Conservation (phyloP, 2,113 vertebrate species). For the Scomber colias region DNA sequence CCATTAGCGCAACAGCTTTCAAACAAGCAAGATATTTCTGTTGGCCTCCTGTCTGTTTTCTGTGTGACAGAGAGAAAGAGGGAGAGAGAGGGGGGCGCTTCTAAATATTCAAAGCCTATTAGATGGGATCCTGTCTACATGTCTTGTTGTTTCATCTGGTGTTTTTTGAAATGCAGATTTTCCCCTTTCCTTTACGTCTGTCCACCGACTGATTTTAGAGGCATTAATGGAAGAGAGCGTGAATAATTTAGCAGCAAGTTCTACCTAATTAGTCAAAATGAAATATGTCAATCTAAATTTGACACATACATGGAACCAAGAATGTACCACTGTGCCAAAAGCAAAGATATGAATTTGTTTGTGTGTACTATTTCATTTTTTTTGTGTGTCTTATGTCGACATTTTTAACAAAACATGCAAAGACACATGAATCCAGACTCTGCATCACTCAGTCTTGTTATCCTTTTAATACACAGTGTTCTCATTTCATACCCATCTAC, state of each 20-base stretch:
- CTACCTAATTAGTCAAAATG: constrained; percentile 73
- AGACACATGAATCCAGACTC: background rate
- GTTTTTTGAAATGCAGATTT: constrained; percentile 81
- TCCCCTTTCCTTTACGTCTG: constrained; percentile 69
- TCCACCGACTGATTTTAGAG: constrained; percentile 76
- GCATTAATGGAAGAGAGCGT: constrained; percentile 60
- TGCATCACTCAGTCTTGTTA: background rate
- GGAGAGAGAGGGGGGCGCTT: constrained; percentile 24
- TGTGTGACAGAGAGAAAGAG: constrained; percentile 37
- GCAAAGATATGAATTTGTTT: background rate
- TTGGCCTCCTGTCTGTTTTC: constrained; percentile 69
- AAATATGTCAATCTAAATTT: constrained; percentile 72
- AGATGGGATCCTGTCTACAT: constrained; percentile 71
- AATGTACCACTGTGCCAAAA: background rate
- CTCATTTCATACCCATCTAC: no score
- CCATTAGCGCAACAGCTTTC: constrained; percentile 76
- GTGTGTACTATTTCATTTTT: constrained; percentile 7
- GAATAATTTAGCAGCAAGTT: constrained; percentile 75
- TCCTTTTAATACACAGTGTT: background rate
- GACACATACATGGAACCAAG: constrained; percentile 38
- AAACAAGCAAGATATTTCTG: constrained; percentile 74
- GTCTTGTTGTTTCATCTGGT: constrained; percentile 76
- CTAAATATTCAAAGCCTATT: constrained; percentile 81
- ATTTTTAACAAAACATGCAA: background rate
- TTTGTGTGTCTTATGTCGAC: background rate